Evolutionary conservation across 2,888 invertebrate species (phyloP), one percentile per base, ranked within the genome.

Genomic region (Ochlodes sylvanus): DNA sequence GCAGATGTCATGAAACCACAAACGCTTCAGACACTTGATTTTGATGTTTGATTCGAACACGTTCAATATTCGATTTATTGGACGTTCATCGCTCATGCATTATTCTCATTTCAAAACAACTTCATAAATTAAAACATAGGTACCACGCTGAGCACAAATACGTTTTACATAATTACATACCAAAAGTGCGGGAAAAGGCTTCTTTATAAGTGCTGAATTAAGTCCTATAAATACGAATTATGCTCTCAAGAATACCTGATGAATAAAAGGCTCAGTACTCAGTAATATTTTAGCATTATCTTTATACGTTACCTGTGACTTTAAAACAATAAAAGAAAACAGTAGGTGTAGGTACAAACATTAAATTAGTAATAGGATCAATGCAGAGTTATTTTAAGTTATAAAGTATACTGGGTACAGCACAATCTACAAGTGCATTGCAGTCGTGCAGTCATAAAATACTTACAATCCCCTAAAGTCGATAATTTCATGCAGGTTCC

Each of bases 391-490:
- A 14, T 41, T 42, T 7, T 9, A n/a, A 21, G 0, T n/a, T 50
- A 38, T 38, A 32, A 21, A 21, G 27, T 63, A 42, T 0, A 10
- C 6, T 27, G 21, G 27, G n/a, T 15, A 44, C 44, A 44, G 12
- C 32, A 27, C 44, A 17, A 2, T 54, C 44, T 61, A 61, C 5
- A 52, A 9, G 42, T 60, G 60, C 19, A 32, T 55, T 57, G 19
- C 21, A 58, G 47, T 21, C 77, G 76, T 77, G 78, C 79, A 76
- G 72, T 65, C 57, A 71, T 63, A 69, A 71, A 80, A 83, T 93
- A 93, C 92, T 93, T 89, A 92, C 92, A 82, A 92, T 91, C 78
- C 92, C 92, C 92, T 93, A 92, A 80, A 84, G 88, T 83, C 83
- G 88, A 78, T 84, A 89, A 87, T 83, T 78, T 83, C 92, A 92